These are phyloP conservation scores for Torymus tubicola DNA, from an alignment of 2,888 invertebrate genomes.

Conservation along the genomic window DNA sequence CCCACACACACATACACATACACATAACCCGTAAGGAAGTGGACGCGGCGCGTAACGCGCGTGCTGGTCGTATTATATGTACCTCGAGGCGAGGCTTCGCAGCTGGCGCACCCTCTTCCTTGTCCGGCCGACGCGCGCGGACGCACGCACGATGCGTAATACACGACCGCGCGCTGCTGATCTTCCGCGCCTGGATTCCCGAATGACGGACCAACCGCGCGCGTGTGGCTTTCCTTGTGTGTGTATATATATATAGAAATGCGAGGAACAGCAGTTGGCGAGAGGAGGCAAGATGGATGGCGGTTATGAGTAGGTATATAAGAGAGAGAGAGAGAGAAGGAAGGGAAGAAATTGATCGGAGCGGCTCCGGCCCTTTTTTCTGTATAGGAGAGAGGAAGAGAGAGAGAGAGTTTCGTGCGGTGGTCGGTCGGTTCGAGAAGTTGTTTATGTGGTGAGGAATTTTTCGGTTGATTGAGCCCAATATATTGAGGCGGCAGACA, in stretches of 20 bases:
- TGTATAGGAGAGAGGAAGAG: no score
- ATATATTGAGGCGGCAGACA: no score
- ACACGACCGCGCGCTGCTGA: neutral
- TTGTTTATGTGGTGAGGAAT: neutral
- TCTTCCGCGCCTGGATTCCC: neutral
- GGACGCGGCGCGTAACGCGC: neutral
- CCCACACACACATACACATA: no score
- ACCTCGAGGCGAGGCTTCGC: constrained; percentile 51
- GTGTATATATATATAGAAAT: no score
- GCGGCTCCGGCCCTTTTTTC: constrained; percentile 11
- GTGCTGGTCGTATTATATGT: neutral
- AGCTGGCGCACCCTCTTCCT: constrained; percentile 59
- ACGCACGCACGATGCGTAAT: neutral
- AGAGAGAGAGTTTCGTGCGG: neutral
- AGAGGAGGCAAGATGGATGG: constrained; percentile 45
- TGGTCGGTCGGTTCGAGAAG: neutral
- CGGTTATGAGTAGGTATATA: neutral
- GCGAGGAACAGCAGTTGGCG: constrained; percentile 16
- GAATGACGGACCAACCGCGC: constrained; percentile 16
- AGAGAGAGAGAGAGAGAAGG: neutral
- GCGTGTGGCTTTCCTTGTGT: no score
- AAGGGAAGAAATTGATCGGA: constrained; percentile 48
- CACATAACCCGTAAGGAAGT: neutral
- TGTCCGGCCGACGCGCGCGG: constrained; percentile 7
- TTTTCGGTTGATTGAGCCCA: neutral